These are phyloP conservation scores for Lysandra coridon DNA, from an alignment of 2,888 invertebrate genomes.

Conservation along the genomic window DNA sequence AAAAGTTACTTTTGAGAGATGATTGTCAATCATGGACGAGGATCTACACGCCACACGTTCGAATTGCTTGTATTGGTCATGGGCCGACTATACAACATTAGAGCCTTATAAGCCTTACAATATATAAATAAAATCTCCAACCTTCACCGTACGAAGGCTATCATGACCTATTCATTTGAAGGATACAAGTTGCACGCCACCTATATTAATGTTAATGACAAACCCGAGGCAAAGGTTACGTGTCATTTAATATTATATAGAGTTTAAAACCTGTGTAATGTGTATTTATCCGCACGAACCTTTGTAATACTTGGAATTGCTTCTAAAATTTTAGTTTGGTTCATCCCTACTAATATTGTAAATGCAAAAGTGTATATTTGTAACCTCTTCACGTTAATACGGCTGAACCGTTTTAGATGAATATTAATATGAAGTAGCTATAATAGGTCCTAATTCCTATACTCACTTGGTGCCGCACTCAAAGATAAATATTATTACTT, in stretches of 20 bases:
- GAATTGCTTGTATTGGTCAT: too few relatives aligned
- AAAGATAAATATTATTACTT: too few relatives aligned
- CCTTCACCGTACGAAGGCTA: conserved; percentile 6
- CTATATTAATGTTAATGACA: background rate
- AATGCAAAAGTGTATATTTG: background rate
- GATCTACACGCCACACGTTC: too few relatives aligned
- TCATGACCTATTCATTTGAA: conserved; percentile 12
- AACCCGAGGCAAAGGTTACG: background rate
- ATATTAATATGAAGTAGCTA: too few relatives aligned
- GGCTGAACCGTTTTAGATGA: background rate
- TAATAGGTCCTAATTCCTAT: too few relatives aligned
- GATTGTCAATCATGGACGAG: too few relatives aligned
- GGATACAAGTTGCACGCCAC: conserved; percentile 15
- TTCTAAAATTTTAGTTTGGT: background rate
- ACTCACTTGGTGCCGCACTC: too few relatives aligned
- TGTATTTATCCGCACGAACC: background rate
- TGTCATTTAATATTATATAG: background rate
- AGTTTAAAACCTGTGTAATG: background rate
- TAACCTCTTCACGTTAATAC: background rate
- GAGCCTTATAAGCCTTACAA: background rate
- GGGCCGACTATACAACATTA: background rate
- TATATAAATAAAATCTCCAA: background rate
- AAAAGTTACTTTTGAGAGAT: too few relatives aligned
- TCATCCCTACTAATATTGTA: background rate
- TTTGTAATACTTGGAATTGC: background rate